Base-by-base conservation (phyloP, 2,888 invertebrate species). In the Agrotis segetum region DNA sequence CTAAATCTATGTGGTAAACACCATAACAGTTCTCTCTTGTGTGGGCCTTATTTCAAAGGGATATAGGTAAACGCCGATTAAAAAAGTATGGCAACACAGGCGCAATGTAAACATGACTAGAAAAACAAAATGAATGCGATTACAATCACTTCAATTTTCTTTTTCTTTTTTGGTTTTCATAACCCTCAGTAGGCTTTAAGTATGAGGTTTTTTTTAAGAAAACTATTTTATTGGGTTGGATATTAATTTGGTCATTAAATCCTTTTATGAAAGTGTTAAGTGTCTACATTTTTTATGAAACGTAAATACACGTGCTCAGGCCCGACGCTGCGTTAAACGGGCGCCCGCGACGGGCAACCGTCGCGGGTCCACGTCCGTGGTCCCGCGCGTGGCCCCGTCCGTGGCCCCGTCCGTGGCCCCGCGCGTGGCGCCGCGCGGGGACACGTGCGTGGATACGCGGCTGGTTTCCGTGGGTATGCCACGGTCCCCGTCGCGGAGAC, bases 1-100 rank as follows among this genome's bases (percentile, higher is more conserved):
- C 66, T 19, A 66, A 49, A 55, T 13, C 62, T 11, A 21, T 58
- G 59, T 50, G 52, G 56, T 71, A 77, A 77, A 77, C 67, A 59
- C 49, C 56, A 14, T 64, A 49, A n/a, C 16, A 29, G 34, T 56
- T 47, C 2, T 44, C 19, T 47, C 4, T 29, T 24, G 53, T 40
- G 19, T n/a, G 70, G 7, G 71, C 53, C 19, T 24, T 7, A 24
- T 73, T 66, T 71, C 5, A 56, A 9, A 1, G n/a, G 34, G n/a
- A 44, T 29, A 29, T 55, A 16, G 13, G 9, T 71, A 24, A 4
- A 24, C 14, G n/a, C 59, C 4, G n/a, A 44, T 49, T 14, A 55
- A 49, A 49, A 46, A 21, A 55, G 9, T 46, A 13, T 3, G 49
- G 24, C 5, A 14, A 6, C 9, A 16, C 29, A 40, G 40, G 7